Evolutionary conservation across 2,797 vertebrate genomes (phyloP), one percentile per base, ranked within the genome.

Genomic region (Caiman crocodilus): DNA sequence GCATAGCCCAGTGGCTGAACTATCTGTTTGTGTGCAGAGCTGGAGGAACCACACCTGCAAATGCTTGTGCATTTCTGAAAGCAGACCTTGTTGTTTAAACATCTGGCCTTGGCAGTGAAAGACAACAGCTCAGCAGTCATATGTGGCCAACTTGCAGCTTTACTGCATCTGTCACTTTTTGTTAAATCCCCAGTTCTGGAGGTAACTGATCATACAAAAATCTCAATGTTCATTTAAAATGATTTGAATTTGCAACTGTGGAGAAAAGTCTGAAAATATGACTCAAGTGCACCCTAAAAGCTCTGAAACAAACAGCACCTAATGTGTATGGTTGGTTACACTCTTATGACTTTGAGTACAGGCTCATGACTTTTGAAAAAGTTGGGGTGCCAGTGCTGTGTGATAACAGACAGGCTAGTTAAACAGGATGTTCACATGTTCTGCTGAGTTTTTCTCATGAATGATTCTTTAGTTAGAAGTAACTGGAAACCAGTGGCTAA

Each of bases 241-340:
- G 3, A 50, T 50, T 50, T 50, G 42, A 50, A 50, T 50, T 50
- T 50, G 42, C 42, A 50, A 10, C 42, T 50, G 42, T 50, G 10
- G 42, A 50, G 69, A 35, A 79, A 85, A 85, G 28, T 63, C 4
- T 57, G n/a, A 77, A 89, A 82, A 88, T 87, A 7, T 28, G 28
- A 50, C n/a, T 84, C n/a, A n/a, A n/a, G n/a, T 90, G 61, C 88
- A 75, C 76, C 85, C 86, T 23, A 80, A 87, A 87, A 28, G 32
- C 25, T 1, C 3, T 77, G 74, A 80, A 76, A 56, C 55, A n/a
- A 73, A 14, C 75, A 56, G 71, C 4, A 50, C 42, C 1, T 6
- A 82, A 55, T 69, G 30, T 50, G 10, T 1, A 7, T 50, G 42
- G 42, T 50, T 50, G 42, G 42, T 50, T 50, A 7, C 21, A 69